A percentile compares a stretch with the other conserved stretches of the same genome.
Conservation (phyloP, 2,797 vertebrate species). For the Gobionotothen gibberifrons region DNA sequence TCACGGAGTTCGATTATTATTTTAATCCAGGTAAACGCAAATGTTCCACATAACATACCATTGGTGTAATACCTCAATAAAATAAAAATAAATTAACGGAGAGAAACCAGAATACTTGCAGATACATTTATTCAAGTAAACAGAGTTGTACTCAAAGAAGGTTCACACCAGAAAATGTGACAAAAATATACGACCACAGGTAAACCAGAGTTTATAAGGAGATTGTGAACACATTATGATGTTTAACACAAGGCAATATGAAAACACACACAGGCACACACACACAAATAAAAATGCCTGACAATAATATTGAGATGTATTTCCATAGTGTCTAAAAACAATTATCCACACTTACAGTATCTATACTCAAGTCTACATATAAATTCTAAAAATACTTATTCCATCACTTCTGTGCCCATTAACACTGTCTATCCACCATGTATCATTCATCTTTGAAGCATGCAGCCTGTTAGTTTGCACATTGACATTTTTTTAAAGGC, state of each 20-base stretch:
- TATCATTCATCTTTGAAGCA: conserved; percentile 21
- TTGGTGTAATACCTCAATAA: neutral
- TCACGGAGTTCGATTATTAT: neutral
- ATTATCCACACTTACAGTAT: conserved; percentile 14
- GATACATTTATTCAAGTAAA: conserved; percentile 96
- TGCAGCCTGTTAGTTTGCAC: conserved; percentile 11
- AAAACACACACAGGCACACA: conserved; percentile 56
- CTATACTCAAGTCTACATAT: conserved; percentile 18
- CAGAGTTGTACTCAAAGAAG: conserved; percentile 90
- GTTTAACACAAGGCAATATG: conserved; percentile 85
- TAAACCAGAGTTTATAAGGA: conserved; percentile 83
- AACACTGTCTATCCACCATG: conserved; percentile 7
- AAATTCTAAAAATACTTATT: neutral
- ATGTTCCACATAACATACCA: neutral
- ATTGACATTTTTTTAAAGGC: neutral
- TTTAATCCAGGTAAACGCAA: neutral
- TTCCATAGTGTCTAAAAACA: conserved; percentile 21
- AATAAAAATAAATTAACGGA: neutral
- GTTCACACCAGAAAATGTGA: conserved; percentile 79
- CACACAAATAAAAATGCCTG: conserved; percentile 28
- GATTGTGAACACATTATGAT: conserved; percentile 81
- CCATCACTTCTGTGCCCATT: conserved; percentile 12
- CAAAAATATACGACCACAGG: conserved; percentile 89
- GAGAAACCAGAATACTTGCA: conserved; percentile 81
- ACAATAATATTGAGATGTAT: conserved; percentile 35